Evolutionary conservation across 2,888 invertebrate species (phyloP).

Genomic region (Ochropleura plecta): DNA sequence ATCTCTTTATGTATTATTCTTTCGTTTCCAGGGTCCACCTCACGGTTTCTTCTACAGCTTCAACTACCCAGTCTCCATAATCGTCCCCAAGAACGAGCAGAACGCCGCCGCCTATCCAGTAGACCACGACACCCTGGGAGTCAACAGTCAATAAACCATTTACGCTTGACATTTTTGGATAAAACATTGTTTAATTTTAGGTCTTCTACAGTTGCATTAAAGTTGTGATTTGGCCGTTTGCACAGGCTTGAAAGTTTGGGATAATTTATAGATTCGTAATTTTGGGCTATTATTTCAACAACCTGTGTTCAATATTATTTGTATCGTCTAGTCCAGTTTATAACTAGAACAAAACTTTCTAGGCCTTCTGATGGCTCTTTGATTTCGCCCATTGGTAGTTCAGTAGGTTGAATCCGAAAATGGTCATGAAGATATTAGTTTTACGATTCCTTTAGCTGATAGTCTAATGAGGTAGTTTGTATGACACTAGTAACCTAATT

Average conservation of each 20-base stretch:
- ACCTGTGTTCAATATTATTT: background rate
- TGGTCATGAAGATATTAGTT: constrained; percentile 66
- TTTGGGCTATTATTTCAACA: background rate
- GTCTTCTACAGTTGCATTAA: constrained; percentile 13
- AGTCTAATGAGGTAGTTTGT: constrained; percentile 74
- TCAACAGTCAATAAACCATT: constrained; percentile 39
- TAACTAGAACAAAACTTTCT: constrained; percentile 61
- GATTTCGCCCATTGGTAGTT: constrained; percentile 67
- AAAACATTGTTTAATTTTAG: constrained; percentile 17
- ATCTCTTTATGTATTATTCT: background rate
- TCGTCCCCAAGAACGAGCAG: constrained; percentile 79
- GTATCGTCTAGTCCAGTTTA: constrained; percentile 20
- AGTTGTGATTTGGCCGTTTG: background rate
- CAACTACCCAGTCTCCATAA: constrained; percentile 92
- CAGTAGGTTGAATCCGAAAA: constrained; percentile 63
- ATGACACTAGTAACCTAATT: constrained; percentile 67
- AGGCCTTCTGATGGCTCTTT: constrained; percentile 45
- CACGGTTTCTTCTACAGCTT: constrained; percentile 94
- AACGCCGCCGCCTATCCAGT: constrained; percentile 72
- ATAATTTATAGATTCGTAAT: constrained; percentile 6
- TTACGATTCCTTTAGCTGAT: constrained; percentile 70
- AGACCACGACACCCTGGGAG: constrained; percentile 77
- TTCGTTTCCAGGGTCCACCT: constrained; percentile 88
- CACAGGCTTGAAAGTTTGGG: constrained; percentile 33
- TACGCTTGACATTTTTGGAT: constrained; percentile 34